Percentiles rank a stretch among this genome's conserved stretches.
Evolutionary conservation across 2,113 vertebrate genomes (phyloP).

Genomic region (Uria aalge): DNA sequence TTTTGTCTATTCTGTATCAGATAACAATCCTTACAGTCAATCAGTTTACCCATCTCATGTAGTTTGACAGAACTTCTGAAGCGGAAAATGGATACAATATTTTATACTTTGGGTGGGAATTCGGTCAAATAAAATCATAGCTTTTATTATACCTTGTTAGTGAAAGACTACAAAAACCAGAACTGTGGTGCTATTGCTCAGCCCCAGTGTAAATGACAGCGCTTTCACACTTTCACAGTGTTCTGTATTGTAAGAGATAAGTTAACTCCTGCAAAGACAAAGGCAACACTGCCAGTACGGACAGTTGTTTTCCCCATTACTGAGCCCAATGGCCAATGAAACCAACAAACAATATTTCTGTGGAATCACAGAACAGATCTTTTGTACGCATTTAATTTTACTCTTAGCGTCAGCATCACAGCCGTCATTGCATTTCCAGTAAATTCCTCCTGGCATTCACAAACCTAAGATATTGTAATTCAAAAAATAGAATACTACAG

Average conservation of each 20-base stretch:
- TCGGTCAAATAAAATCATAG: not conserved
- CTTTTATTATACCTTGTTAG: not conserved
- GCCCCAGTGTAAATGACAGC: not conserved
- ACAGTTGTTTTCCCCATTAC: not conserved
- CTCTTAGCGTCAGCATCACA: not conserved
- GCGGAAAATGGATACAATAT: not conserved
- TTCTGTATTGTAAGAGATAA: not conserved
- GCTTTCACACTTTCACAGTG: not conserved
- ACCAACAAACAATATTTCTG: not conserved
- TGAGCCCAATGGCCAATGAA: not conserved
- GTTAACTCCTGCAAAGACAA: not conserved
- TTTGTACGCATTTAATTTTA: not conserved
- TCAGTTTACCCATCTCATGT: not conserved
- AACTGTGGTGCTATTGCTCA: not conserved
- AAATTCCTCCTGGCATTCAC: not conserved
- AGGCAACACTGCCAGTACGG: not conserved
- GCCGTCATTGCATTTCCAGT: accelerated
- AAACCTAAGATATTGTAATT: not conserved
- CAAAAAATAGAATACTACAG: not conserved
- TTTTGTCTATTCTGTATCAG: not conserved
- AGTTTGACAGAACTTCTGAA: not conserved
- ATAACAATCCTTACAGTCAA: not conserved
- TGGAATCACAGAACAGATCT: not conserved
- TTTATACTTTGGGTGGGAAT: not conserved
- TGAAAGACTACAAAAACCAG: not conserved